These are phyloP conservation scores for Eupithecia pulchellata DNA, from an alignment of 2,888 invertebrate genomes.

Conservation along the genomic window DNA sequence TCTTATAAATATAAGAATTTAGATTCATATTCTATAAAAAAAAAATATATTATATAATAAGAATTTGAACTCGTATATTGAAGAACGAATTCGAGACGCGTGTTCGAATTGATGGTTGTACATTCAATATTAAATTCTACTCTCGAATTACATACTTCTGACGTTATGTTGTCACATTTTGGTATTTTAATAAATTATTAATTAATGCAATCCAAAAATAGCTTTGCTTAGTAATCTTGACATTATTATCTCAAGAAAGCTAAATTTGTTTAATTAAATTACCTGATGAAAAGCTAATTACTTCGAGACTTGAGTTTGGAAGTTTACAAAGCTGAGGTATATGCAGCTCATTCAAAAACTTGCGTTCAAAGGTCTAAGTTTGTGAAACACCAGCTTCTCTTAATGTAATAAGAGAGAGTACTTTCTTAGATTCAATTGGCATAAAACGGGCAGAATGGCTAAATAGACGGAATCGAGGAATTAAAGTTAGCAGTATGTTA, in stretches of 20 bases:
- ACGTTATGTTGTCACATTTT: neutral
- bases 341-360: neutral
- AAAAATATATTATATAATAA: too few species aligned
- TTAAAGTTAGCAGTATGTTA: too few species aligned
- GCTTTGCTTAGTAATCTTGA: conserved; percentile 14
- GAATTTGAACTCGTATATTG: too few species aligned
- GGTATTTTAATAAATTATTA: neutral
- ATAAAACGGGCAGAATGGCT: neutral
- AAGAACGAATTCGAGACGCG: too few species aligned
- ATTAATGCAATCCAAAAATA: neutral
- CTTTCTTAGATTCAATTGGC: neutral
- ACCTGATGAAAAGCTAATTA: conserved; percentile 50
- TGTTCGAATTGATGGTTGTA: too few species aligned
- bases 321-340: conserved; percentile 21
- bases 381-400: neutral
- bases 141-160: too few species aligned
- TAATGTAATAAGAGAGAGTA: neutral
- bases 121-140: too few species aligned
- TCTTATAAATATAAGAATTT: too few species aligned
- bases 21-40: too few species aligned
- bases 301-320: conserved; percentile 46
- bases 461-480: too few species aligned
- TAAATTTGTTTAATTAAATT: conserved; percentile 53
- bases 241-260: conserved; percentile 48
- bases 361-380: neutral